Base-by-base conservation (phyloP, 2,888 invertebrate species). In the Aleiodes leptofemur region DNA sequence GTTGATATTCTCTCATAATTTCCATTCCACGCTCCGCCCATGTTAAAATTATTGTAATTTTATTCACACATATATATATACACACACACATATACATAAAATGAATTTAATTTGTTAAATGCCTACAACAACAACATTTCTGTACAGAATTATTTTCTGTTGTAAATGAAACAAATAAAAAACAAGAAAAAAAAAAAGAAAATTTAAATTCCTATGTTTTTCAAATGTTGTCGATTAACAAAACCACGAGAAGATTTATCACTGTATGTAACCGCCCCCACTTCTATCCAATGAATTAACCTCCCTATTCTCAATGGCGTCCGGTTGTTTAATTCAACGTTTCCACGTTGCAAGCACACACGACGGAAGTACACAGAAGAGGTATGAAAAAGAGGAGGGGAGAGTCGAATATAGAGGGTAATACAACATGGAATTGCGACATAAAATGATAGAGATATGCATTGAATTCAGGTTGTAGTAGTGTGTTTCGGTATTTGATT, bases 401-500 rank as follows among this genome's bases (percentile, higher is more conserved):
- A 68, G 68, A 66, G 69, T 61, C 3, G 14, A 66, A 38, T 14
- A 23, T 34, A 14, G 4, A 23, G 16, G 29, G 13, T 16, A 55
- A 34, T 38, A 48, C 55, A 64, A 51, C 69, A 69, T 61, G 71
- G 76, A 73, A 74, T 76, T 72, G 43, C 43, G 43, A 43, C 43
- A 43, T 43, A 9, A 43, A 66, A 73, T 72, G 68, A 72, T 68
- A 55, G 64, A 66, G 56, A 73, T 72, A 72, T 53, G 72, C 72
- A 73, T 75, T 72, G 76, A 61, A 79, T 78, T 79, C 78, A 29
- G 16, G 51, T 68, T 50, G 66, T 31, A 51, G 31, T 51, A 34
- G 34, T 34, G 51, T 29, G 78, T 69, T 81, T 77, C 77, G 81
- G 78, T 78, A 78, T 83, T 85, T 82, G 84, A 86, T 85, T 86